Evolutionary conservation across 2,797 vertebrate genomes (phyloP), one percentile per base, ranked within the genome.

Genomic region (Phalanger gymnotis): DNA sequence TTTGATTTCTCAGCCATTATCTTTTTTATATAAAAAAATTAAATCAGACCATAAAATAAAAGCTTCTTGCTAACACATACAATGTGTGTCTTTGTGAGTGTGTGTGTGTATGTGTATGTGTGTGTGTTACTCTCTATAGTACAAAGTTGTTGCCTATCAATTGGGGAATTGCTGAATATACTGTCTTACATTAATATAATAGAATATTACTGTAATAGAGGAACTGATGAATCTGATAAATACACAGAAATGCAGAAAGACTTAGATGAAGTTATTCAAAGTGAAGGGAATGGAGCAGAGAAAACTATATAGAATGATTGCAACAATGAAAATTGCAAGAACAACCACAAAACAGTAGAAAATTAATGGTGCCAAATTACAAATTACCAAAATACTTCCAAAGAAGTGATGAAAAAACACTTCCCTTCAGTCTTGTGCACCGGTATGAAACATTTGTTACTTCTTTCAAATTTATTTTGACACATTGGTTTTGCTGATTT

Each of bases 1-100:
- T 97, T 97, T 97, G 93, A 97, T 97, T 98, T 96, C 92, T 94
- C 92, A 95, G 47, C 92, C 93, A 95, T 97, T 96, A 96, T 96
- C 91, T 9, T 96, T 97, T 98, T 97, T 16, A 96, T 96, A 96
- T 10, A 61, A 58, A 58, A 31, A 61, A 61, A 14, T 61, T 11
- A 54, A 94, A 95, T 97, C 89, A 54, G 57, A 81, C 53, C 89
- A 40, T 91, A 81, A 98, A 98, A 97, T 97, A 97, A 98, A 98
- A 31, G 54, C 94, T 92, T 92, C 90, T 96, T 97, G 11, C 31
- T 61, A 31, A 30, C 28, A 58, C 57, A 58, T 9, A 58, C n/a
- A n/a, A n/a, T n/a, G n/a, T n/a, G n/a, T n/a, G n/a, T n/a, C n/a
- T n/a, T n/a, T n/a, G n/a, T n/a, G n/a, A n/a, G n/a, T n/a, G n/a